Evolutionary conservation across 2,888 invertebrate species (phyloP).

Genomic region (Anarsia innoxiella): DNA sequence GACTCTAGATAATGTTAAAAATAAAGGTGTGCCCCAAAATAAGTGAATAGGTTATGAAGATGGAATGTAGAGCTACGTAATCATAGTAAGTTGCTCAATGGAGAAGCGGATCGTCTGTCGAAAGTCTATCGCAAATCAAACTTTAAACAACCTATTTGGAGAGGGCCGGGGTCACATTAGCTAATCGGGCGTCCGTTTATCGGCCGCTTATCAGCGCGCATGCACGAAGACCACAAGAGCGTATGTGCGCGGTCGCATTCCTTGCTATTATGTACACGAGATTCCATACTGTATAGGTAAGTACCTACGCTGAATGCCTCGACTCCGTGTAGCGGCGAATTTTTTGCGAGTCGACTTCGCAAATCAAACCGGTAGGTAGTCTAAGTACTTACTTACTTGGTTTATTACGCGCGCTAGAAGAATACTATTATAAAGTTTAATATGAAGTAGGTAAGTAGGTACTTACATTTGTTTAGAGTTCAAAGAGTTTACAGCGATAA

Average conservation of each 20-base stretch:
- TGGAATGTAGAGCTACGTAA: constrained; percentile 9
- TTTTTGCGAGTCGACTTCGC: constrained; percentile 60
- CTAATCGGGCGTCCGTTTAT: constrained; percentile 61
- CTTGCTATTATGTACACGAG: constrained; percentile 62
- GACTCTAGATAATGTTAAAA: too few species aligned
- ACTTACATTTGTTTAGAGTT: too few species aligned
- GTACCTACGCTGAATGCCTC: constrained; percentile 27
- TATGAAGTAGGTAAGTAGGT: too few species aligned
- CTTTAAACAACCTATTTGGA: constrained; percentile 10
- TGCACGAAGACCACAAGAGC: constrained; percentile 36
- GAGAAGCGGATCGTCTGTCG: constrained; percentile 8
- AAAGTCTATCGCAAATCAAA: constrained; percentile 10
- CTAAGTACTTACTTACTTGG: constrained; percentile 10
- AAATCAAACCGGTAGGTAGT: constrained; percentile 62
- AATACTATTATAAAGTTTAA: too few species aligned
- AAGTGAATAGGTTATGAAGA: too few species aligned
- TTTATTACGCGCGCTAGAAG: constrained; percentile 11
- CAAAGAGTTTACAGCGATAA: too few species aligned
- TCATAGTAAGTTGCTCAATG: constrained; percentile 3
- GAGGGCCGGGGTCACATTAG: constrained; percentile 36
- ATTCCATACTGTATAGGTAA: constrained; percentile 45
- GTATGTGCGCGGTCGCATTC: constrained; percentile 51
- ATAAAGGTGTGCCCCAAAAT: too few species aligned
- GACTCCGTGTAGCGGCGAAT: constrained; percentile 58
- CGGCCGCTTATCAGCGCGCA: constrained; percentile 57